Evolutionary conservation across 2,888 invertebrate species (phyloP).

Genomic region (Ennomos fuscantarius): DNA sequence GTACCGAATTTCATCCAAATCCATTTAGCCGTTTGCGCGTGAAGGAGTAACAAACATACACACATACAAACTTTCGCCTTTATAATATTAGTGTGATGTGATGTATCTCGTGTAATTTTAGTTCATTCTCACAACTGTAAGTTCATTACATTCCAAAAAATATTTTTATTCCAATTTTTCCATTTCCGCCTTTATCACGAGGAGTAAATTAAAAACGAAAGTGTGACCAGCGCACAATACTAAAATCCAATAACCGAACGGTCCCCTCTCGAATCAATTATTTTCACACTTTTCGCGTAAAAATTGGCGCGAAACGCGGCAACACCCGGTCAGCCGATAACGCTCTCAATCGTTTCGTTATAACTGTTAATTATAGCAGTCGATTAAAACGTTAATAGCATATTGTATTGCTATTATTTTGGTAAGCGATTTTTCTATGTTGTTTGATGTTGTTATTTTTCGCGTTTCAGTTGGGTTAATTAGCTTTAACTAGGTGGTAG

Average conservation of each 20-base stretch:
- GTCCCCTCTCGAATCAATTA: constrained; percentile 72
- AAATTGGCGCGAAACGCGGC: constrained; percentile 62
- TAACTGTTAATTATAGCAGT: constrained; percentile 30
- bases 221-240: constrained; percentile 12
- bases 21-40: too few relatives aligned
- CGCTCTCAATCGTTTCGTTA: constrained; percentile 56
- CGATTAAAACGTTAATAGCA: constrained; percentile 35
- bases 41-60: too few relatives aligned
- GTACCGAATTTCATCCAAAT: too few relatives aligned
- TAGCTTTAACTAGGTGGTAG: too few relatives aligned
- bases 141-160: too few relatives aligned
- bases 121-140: too few relatives aligned
- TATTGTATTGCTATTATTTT: constrained; percentile 1
- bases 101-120: too few relatives aligned
- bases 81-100: too few relatives aligned
- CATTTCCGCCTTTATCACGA: neutral
- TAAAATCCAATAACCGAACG: constrained; percentile 26
- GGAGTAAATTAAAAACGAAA: constrained; percentile 9
- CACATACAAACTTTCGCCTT: too few relatives aligned
- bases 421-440: neutral
- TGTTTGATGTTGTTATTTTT: neutral
- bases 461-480: neutral
- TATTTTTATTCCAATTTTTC: too few relatives aligned
- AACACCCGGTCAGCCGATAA: constrained; percentile 35
- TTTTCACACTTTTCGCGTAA: constrained; percentile 73